Conservation (phyloP, 2,888 invertebrate genomes). For the Anoncus sp. region DNA sequence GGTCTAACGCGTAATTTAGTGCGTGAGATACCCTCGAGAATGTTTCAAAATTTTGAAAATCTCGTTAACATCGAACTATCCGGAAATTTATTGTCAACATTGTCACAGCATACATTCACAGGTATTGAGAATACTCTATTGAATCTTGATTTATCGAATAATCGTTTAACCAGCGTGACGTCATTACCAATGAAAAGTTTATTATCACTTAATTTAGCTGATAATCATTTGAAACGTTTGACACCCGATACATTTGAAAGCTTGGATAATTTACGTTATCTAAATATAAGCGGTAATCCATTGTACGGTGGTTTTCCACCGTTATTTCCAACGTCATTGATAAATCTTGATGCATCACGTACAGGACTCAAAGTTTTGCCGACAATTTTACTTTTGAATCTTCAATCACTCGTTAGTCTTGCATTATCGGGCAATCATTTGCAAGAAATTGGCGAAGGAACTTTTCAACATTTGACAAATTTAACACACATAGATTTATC, state of each 20-base stretch:
- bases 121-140: conserved; percentile 90
- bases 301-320: conserved; percentile 89
- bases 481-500: conserved; percentile 91
- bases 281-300: conserved; percentile 91
- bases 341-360: conserved; percentile 89
- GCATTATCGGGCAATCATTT: conserved; percentile 90
- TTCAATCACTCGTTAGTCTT: conserved; percentile 87
- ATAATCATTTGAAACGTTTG: conserved; percentile 90
- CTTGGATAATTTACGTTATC: conserved; percentile 87
- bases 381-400: conserved; percentile 88
- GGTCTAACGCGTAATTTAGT: conserved; percentile 94
- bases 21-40: conserved; percentile 91
- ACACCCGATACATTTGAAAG: conserved; percentile 88
- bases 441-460: conserved; percentile 89
- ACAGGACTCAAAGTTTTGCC: conserved; percentile 90
- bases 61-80: conserved; percentile 90
- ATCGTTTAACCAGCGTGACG: conserved; percentile 88
- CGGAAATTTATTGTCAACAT: conserved; percentile 90
- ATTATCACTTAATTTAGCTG: conserved; percentile 90
- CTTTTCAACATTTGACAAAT: conserved; percentile 91
- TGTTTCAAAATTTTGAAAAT: conserved; percentile 91
- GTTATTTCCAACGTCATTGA: conserved; percentile 83
- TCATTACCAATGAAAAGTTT: conserved; percentile 88
- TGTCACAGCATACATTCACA: conserved; percentile 90
- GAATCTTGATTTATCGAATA: conserved; percentile 89